phyloP scores from a whole-genome alignment of 2,113 vertebrate genomes.

The Muntiacus muntjak region DNA sequence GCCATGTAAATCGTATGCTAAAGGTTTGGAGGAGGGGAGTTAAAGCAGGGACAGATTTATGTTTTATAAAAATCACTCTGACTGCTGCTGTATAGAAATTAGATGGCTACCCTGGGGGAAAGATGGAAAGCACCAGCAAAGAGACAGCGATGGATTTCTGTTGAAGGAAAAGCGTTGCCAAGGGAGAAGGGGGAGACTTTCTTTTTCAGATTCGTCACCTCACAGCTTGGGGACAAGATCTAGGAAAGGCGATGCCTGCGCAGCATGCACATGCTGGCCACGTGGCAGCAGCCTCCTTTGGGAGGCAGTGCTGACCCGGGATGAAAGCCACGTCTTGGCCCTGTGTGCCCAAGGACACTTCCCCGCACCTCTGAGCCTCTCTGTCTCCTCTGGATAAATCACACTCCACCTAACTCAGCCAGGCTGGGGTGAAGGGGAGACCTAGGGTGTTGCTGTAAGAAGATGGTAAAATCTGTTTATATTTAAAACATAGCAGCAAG shows the following conservation, averaged over 20 bases:
- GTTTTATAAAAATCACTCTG: background rate
- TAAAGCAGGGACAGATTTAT: background rate
- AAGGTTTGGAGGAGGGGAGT: background rate
- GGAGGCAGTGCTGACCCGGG: background rate
- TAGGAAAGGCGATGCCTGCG: background rate
- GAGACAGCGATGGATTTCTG: background rate
- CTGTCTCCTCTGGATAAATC: background rate
- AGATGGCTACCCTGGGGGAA: rapidly evolving
- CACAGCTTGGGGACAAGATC: background rate
- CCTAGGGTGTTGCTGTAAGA: background rate
- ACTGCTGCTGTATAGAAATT: background rate
- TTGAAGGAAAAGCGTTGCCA: background rate
- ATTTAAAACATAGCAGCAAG: background rate
- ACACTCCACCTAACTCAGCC: background rate
- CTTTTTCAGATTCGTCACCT: background rate
- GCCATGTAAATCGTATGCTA: background rate
- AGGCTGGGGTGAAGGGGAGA: background rate
- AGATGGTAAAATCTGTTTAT: background rate
- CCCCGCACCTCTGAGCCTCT: background rate
- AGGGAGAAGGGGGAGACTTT: background rate
- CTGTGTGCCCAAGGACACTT: background rate
- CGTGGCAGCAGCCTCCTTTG: rapidly evolving
- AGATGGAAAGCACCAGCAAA: background rate
- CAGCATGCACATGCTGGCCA: background rate
- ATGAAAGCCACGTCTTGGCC: background rate